Conservation (phyloP, 1,140 invertebrate species). For the Parasteatoda tepidariorum region DNA sequence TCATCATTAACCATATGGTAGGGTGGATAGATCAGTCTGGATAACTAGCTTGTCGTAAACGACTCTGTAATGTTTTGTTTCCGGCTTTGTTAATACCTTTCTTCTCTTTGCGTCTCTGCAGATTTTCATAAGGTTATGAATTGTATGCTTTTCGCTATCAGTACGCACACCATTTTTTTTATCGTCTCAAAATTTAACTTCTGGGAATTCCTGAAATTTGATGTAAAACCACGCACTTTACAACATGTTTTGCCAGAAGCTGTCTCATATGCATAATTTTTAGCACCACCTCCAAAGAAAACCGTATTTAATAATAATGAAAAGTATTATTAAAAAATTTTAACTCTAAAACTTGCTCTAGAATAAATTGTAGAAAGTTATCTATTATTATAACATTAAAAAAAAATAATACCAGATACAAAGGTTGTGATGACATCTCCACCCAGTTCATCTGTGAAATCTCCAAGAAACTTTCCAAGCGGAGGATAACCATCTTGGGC, state of each 20-base stretch:
- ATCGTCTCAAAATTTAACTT: not conserved
- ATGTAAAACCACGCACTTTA: slow-evolving; percentile 2
- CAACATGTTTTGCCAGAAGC: not conserved
- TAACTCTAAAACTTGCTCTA: no score
- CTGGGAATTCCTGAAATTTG: not conserved
- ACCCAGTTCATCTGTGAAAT: not conserved
- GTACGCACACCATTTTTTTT: not conserved
- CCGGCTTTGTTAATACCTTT: not conserved
- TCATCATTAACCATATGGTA: slow-evolving; percentile 7
- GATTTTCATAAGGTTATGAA: not conserved
- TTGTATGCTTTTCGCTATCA: not conserved
- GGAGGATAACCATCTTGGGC: no score
- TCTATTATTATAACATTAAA: not conserved
- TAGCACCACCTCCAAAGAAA: not conserved
- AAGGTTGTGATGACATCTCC: not conserved
- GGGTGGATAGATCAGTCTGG: not conserved
- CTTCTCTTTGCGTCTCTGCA: not conserved
- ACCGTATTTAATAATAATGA: not conserved
- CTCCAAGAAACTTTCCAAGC: not conserved
- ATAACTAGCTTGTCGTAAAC: slow-evolving; percentile 1
- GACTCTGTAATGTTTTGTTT: not conserved
- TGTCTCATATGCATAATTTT: slow-evolving; percentile 19
- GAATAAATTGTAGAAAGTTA: no score
- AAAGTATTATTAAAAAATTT: not conserved
- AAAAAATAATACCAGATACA: not conserved